A percentile compares a stretch with the other conserved stretches of the same genome.
These are phyloP conservation scores for Dinocampus coccinellae DNA, from an alignment of 2,888 invertebrate species.

Conservation along the genomic window DNA sequence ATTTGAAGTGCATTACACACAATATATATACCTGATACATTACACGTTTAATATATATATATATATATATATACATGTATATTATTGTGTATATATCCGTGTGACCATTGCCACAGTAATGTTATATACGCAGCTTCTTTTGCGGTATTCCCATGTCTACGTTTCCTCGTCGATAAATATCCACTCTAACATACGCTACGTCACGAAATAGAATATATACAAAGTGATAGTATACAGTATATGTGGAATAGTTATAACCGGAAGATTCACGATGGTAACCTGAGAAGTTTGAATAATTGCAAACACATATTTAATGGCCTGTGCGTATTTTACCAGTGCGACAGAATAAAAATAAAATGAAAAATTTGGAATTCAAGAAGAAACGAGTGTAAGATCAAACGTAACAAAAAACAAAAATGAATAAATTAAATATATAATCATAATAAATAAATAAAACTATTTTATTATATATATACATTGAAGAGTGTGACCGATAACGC, in stretches of 20 bases:
- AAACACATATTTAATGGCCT: too few relatives aligned
- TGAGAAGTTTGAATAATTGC: slow-evolving; percentile 22
- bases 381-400: too few relatives aligned
- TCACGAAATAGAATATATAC: not conserved
- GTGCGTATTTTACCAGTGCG: too few relatives aligned
- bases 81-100: too few relatives aligned
- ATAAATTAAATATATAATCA: too few relatives aligned
- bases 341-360: too few relatives aligned
- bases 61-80: not conserved
- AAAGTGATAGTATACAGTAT: not conserved
- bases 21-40: not conserved
- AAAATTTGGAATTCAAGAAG: too few relatives aligned
- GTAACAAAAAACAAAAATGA: too few relatives aligned
- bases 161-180: slow-evolving; percentile 32
- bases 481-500: slow-evolving; percentile 7
- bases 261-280: slow-evolving; percentile 31
- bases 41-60: not conserved
- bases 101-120: slow-evolving; percentile 26
- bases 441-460: too few relatives aligned
- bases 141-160: slow-evolving; percentile 29
- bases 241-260: not conserved
- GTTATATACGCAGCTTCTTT: slow-evolving; percentile 15
- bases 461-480: not conserved
- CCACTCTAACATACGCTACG: not conserved
- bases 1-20: not conserved